Conservation (phyloP, 1,140 invertebrate genomes). For the Nilaparvata lugens region DNA sequence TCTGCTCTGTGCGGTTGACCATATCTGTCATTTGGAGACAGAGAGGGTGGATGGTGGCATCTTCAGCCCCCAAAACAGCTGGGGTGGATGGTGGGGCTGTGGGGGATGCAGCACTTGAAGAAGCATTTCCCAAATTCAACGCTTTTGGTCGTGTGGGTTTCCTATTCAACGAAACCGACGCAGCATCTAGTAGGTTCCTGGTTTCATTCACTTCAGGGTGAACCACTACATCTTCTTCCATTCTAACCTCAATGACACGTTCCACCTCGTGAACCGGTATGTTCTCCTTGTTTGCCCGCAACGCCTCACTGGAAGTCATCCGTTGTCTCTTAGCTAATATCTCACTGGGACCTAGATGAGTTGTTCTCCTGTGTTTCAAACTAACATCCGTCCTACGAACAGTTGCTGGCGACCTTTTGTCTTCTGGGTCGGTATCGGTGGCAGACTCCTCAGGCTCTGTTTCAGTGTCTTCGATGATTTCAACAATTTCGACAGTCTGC, state of each 20-base stretch:
- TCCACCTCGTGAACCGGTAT: background rate
- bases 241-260: background rate
- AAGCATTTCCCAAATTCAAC: background rate
- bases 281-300: slow-evolving; percentile 19
- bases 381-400: slow-evolving; percentile 19
- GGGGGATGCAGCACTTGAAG: background rate
- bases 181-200: slow-evolving; percentile 6
- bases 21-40: slow-evolving; percentile 29
- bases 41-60: slow-evolving; percentile 13
- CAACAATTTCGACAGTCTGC: slow-evolving; percentile 40
- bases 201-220: background rate
- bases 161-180: background rate
- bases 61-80: background rate
- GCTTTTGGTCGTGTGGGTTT: background rate
- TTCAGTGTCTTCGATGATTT: slow-evolving; percentile 44
- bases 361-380: slow-evolving; percentile 22
- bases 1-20: slow-evolving; percentile 27
- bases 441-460: slow-evolving; percentile 42
- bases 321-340: slow-evolving; percentile 27
- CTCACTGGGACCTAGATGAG: slow-evolving; percentile 22
- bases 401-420: slow-evolving; percentile 29
- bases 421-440: slow-evolving; percentile 43
- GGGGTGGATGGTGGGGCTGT: slow-evolving; percentile 15
- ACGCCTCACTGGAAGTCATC: slow-evolving; percentile 22
- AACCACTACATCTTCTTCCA: background rate